Evolutionary conservation across 2,113 vertebrate genomes (phyloP), one percentile per base, ranked within the genome.

Genomic region (Vicugna pacos): DNA sequence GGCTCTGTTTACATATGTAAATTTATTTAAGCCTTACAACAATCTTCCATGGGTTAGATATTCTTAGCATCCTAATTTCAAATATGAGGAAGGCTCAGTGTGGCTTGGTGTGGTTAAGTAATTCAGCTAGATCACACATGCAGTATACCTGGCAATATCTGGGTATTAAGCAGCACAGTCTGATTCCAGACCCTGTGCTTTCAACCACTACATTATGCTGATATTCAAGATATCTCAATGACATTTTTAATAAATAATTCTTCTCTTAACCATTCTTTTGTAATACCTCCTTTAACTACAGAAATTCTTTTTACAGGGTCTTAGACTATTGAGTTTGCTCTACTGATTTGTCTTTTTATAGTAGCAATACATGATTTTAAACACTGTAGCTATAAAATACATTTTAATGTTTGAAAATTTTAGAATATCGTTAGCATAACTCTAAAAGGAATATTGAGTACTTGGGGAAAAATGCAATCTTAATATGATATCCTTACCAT

Each of bases 401-500:
- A 16, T 79, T 86, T 96, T 93, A 84, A 56, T 84, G 85, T 88
- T 94, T 81, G 4, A 42, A 97, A 93, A 15, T 81, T 93, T 77
- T 79, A 95, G 62, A 13, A 46, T 70, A 64, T n/a, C 48, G 60
- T 92, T 62, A 82, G 56, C 28, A 58, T 20, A 86, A 91, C 60
- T 72, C 35, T 94, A 79, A 89, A 60, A 86, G 12, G 67, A 96
- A 20, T 42, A 86, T 26, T 15, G 91, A 58, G 15, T n/a, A 86
- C 11, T 65, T 86, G 48, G 89, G 46, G 48, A 84, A 93, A 89
- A 96, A 76, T 19, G 42, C 16, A 86, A 48, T 92, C 67, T 95
- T 94, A 88, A 93, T 56, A 80, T 13, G 50, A n/a, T 67, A 83
- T 62, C 89, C 98, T 98, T 97, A 99, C 99, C 99, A 7, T 99